Percentiles rank a stretch among this genome's conserved stretches.
Conservation (phyloP, 2,797 vertebrate species). For the Columba guinea region DNA sequence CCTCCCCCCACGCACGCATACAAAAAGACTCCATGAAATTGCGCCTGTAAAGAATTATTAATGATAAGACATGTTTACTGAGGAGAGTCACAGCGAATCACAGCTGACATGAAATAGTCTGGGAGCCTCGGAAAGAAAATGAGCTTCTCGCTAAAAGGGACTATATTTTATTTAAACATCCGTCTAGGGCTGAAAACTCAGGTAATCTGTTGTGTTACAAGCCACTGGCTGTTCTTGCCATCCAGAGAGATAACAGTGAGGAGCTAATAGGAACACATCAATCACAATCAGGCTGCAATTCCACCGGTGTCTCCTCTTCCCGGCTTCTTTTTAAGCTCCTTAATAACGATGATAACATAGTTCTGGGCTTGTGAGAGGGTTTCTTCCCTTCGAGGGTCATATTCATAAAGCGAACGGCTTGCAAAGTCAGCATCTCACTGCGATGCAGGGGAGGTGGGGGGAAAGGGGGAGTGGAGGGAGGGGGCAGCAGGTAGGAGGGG, state of each 20-base stretch:
- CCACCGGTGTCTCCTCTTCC: conserved; percentile 83
- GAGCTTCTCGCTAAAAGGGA: conserved; percentile 90
- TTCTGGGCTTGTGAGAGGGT: conserved; percentile 82
- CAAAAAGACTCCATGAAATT: conserved; percentile 71
- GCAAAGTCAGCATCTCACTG: conserved; percentile 87
- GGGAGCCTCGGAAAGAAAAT: conserved; percentile 82
- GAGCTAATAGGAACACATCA: conserved; percentile 92
- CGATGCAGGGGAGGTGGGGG: conserved; percentile 53
- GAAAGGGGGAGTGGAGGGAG: background rate
- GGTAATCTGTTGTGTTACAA: conserved; percentile 98
- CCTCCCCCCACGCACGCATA: background rate
- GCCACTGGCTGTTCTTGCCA: conserved; percentile 89
- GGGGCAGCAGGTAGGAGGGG: conserved; percentile 16
- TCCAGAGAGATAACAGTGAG: conserved; percentile 86
- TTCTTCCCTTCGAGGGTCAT: conserved; percentile 81
- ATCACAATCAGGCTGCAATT: conserved; percentile 92
- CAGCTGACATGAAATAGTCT: conserved; percentile 87
- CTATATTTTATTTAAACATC: conserved; percentile 92
- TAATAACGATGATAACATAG: conserved; percentile 91
- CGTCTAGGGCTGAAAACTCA: conserved; percentile 86
- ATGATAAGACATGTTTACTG: conserved; percentile 92
- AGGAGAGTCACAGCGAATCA: conserved; percentile 87
- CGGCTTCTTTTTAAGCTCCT: conserved; percentile 83
- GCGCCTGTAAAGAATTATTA: conserved; percentile 87
- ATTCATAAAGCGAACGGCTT: conserved; percentile 80